Evolutionary conservation across 2,797 vertebrate genomes (phyloP), one percentile per base, ranked within the genome.

Genomic region (Sorex maritimensis): DNA sequence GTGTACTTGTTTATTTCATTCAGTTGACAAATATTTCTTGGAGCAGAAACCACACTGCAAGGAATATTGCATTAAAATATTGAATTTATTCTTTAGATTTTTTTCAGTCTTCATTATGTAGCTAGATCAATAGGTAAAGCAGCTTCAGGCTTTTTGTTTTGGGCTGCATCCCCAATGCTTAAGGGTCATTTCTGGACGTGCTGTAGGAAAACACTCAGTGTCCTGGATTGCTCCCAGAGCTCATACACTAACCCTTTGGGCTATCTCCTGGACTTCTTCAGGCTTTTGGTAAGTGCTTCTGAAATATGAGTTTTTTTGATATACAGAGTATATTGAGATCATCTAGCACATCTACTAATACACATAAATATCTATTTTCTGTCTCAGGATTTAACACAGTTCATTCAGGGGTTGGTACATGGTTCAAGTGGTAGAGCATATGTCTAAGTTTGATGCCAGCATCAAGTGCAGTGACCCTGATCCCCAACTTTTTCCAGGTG

Each of bases 21-120:
- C 46, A 82, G 3, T 88, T n/a, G 55, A 75, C 10, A 65, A 49
- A 79, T 61, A 4, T n/a, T 73, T 94, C 93, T 95, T 80, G 88
- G 46, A 83, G 58, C 9, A 81, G 41, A 1, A 72, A 71, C 38
- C 44, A 63, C 1, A 74, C 15, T 41, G 69, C 65, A 86, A 30
- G 46, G 88, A 92, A n/a, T 61, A 67, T 26, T 72, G 71, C 69
- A 5, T n/a, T 46, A 21, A 15, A 71, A 28, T 65, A 68, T 28
- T 73, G 75, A 68, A 8, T 30, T 88, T 38, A 65, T 79, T 85
- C 90, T 67, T 75, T 81, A 17, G 46, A 28, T 86, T 95, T 21
- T 34, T 88, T 88, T 92, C 24, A 68, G 12, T 49, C 23, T 69
- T 92, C 24, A n/a, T 44, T 77, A 63, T 9, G 38, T 72, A 41